Percentiles rank a stretch among this genome's conserved stretches.
phyloP scores from a whole-genome alignment of 2,888 invertebrate genomes.

The Phortica magna region DNA sequence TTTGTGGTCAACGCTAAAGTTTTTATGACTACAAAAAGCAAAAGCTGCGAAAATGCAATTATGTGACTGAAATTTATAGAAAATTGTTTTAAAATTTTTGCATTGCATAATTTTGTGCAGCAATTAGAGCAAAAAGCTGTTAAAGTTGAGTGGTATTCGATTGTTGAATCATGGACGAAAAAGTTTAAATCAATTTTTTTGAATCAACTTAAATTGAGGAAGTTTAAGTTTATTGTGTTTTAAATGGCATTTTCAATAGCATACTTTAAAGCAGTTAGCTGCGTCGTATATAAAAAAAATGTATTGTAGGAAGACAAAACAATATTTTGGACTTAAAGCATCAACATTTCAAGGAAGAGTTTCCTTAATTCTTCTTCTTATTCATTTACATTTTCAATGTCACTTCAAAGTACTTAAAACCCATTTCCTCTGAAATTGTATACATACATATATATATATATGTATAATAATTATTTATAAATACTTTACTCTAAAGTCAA shows the following conservation, averaged over 20 bases:
- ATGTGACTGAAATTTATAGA: constrained; percentile 22
- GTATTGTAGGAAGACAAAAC: too few relatives aligned
- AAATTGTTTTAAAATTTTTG: constrained; percentile 18
- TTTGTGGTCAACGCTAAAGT: constrained; percentile 48
- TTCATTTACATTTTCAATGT: constrained; percentile 47
- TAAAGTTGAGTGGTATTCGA: not conserved
- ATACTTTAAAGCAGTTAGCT: too few relatives aligned
- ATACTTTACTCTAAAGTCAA: too few relatives aligned
- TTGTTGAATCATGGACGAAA: too few relatives aligned
- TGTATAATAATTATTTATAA: too few relatives aligned
- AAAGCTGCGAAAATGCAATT: constrained; percentile 5
- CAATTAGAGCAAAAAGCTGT: constrained; percentile 22
- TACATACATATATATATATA: not conserved
- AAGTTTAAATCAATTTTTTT: too few relatives aligned
- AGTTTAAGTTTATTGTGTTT: too few relatives aligned
- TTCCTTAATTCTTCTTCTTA: not conserved
- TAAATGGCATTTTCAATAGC: too few relatives aligned
- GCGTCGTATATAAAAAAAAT: too few relatives aligned
- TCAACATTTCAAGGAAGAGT: too few relatives aligned
- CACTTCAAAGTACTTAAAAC: constrained; percentile 73
- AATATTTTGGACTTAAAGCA: too few relatives aligned
- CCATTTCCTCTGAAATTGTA: constrained; percentile 70
- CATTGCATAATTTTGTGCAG: constrained; percentile 37
- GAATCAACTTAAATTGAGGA: too few relatives aligned
- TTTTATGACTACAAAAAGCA: not conserved